Evolutionary conservation across 2,888 invertebrate genomes (phyloP), one percentile per base, ranked within the genome.

Genomic region (Globia sparganii): DNA sequence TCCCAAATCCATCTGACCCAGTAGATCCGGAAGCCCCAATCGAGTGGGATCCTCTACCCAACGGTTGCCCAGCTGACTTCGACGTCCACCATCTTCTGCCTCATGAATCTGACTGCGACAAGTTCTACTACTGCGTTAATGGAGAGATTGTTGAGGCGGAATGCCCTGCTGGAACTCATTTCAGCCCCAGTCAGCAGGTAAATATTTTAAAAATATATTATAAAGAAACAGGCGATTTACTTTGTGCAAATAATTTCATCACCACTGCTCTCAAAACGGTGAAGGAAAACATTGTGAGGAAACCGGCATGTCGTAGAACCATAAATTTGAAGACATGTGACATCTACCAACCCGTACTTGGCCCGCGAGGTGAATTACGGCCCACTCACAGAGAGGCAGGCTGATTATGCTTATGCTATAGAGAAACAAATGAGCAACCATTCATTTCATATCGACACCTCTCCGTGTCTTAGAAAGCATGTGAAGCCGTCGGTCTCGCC

Each of bases 31-130:
- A 72, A 18, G 43, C n/a, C 15, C 53, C 62, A 21, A 46, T n/a
- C 15, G 28, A 43, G 4, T 73, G 80, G 74, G 67, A 56, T n/a
- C 64, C 77, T 11, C 77, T 83, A 0, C 89, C 88, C 3, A 92
- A 91, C 53, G 91, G 91, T 0, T 92, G 92, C 69, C 92, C 92
- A 4, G 79, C 86, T 11, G 82, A 92, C 62, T 89, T 80, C 31
- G n/a, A 83, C 15, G 61, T 88, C 6, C 73, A 89, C 21, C 76
- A 80, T 0, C 84, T 90, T 0, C 40, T 92, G 25, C 91, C 93
- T 0, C 91, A 92, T 25, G 90, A 90, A 58, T 75, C 56, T 0
- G 78, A 90, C 64, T 93, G 92, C 76, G 46, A 65, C 28, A 87
- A 87, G 58, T 93, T 65, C 72, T 83, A 83, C 28, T 18, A 59